A percentile compares a stretch with the other conserved stretches of the same genome.
Conservation (phyloP, 2,888 invertebrate species). For the Scrobipalpa atriplicella region DNA sequence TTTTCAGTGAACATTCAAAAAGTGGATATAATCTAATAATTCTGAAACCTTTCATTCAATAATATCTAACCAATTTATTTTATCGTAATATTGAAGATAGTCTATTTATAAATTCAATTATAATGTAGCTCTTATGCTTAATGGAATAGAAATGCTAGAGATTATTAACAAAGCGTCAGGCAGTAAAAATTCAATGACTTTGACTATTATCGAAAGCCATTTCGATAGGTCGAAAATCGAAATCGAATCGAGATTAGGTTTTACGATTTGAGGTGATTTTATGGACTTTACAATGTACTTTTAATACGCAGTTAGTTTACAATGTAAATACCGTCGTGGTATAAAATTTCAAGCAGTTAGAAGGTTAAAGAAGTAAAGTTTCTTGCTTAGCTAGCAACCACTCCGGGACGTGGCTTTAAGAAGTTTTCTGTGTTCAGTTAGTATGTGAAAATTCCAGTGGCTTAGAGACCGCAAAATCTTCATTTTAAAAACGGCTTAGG, state of each 20-base stretch:
- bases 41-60: too few relatives aligned
- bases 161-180: not conserved
- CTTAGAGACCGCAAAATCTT: too few relatives aligned
- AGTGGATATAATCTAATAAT: too few relatives aligned
- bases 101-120: too few relatives aligned
- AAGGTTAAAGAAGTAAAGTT: not conserved
- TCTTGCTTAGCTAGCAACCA: not conserved
- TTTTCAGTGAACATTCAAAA: not conserved
- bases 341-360: slow-evolving; percentile 4
- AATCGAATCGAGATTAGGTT: slow-evolving; percentile 13
- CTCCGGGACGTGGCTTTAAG: too few relatives aligned
- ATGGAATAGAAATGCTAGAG: not conserved
- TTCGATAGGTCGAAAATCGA: not conserved
- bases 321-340: not conserved
- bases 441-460: too few relatives aligned
- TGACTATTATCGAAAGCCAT: not conserved
- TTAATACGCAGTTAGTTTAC: not conserved
- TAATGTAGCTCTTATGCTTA: too few relatives aligned
- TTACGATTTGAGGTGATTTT: slow-evolving; percentile 7
- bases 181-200: slow-evolving; percentile 19
- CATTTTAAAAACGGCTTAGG: too few relatives aligned
- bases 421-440: too few relatives aligned
- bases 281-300: slow-evolving; percentile 2
- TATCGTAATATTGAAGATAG: too few relatives aligned
- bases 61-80: too few relatives aligned